Evolutionary conservation across 2,113 vertebrate species (phyloP).

Genomic region (Rostratula benghalensis): DNA sequence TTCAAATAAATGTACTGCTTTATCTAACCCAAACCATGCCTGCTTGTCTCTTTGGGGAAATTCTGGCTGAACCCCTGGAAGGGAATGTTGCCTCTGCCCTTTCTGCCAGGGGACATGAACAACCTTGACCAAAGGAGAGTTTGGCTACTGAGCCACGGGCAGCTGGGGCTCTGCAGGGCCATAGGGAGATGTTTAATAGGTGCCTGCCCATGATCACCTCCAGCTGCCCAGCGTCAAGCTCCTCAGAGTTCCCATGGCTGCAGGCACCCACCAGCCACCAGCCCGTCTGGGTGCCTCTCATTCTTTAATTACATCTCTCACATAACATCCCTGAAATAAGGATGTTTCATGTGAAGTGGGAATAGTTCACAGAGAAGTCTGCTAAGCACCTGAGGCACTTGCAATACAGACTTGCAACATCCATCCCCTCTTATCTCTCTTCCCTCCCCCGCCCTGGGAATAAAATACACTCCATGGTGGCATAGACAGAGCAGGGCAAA

Average conservation of each 20-base stretch:
- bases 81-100: background rate
- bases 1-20: background rate
- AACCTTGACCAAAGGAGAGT: background rate
- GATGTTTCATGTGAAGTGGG: background rate
- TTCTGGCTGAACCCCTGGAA: background rate
- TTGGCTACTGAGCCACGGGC: background rate
- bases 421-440: background rate
- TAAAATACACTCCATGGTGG: background rate
- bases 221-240: rapidly evolving
- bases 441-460: background rate
- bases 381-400: background rate
- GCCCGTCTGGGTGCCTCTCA: background rate
- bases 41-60: background rate
- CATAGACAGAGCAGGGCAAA: background rate
- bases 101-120: background rate
- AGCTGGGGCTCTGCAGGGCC: background rate
- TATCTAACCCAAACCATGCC: background rate
- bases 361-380: background rate
- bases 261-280: background rate
- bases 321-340: background rate
- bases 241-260: background rate
- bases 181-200: background rate
- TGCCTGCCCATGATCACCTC: background rate
- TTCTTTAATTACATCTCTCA: background rate
- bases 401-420: background rate